Conservation (phyloP, 2,113 vertebrate genomes). For the Hippoglossus stenolepis region DNA sequence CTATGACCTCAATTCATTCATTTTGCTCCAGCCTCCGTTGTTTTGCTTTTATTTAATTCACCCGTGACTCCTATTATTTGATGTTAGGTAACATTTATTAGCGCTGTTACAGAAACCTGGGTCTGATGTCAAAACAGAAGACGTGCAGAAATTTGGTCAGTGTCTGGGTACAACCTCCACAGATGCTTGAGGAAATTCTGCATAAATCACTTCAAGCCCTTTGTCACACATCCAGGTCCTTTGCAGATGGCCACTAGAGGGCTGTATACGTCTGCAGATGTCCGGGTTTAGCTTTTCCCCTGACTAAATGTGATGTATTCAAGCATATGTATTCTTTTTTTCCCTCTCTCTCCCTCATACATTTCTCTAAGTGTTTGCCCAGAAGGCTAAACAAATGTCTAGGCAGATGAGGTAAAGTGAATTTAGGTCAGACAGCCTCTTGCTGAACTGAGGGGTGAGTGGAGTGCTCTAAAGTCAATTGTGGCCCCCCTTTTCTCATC, state of each 20-base stretch:
- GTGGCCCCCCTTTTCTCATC: conserved; percentile 55
- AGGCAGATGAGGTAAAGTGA: conserved; percentile 84
- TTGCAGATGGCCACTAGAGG: conserved; percentile 81
- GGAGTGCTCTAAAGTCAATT: conserved; percentile 73
- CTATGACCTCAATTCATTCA: conserved; percentile 72
- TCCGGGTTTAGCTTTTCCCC: conserved; percentile 43
- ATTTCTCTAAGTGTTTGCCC: conserved; percentile 87
- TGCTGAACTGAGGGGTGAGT: conserved; percentile 76
- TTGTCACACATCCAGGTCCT: conserved; percentile 32
- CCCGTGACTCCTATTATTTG: conserved; percentile 50
- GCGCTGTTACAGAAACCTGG: conserved; percentile 21
- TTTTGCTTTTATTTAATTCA: conserved; percentile 22
- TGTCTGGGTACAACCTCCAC: conserved; percentile 55
- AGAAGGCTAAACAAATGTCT: conserved; percentile 87
- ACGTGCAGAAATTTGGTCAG: conserved; percentile 37
- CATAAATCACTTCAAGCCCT: conserved; percentile 46
- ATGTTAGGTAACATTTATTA: conserved; percentile 57
- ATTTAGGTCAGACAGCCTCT: conserved; percentile 84
- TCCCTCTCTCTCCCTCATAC: conserved; percentile 68
- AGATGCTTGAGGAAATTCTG: conserved; percentile 63
- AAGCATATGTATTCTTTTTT: conserved; percentile 76
- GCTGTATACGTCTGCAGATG: conserved; percentile 79
- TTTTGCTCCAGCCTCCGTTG: conserved; percentile 35
- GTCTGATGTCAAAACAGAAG: conserved; percentile 53
- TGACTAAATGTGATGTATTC: conserved; percentile 76